phyloP scores from a whole-genome alignment of 2,797 vertebrate species.

The Sebastiscus tertius region DNA sequence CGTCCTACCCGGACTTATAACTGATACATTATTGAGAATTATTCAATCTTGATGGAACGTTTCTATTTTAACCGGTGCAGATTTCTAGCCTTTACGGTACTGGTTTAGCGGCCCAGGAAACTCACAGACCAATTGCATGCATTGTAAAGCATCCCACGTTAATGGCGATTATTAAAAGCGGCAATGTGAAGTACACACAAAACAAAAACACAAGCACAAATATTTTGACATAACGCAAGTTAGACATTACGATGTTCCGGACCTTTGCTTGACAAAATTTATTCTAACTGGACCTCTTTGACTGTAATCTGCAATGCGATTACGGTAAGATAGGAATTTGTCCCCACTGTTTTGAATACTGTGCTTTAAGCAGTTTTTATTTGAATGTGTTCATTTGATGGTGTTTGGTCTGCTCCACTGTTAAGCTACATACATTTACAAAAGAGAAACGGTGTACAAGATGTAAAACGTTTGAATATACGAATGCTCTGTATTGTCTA shows the following conservation, averaged over 20 bases:
- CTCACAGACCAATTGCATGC: not conserved
- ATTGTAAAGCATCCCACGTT: not conserved
- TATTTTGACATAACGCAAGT: not conserved
- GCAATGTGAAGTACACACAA: not conserved
- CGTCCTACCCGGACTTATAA: too few relatives aligned
- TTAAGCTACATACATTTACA: not conserved
- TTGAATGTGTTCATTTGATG: constrained; percentile 7
- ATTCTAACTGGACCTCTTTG: too few relatives aligned
- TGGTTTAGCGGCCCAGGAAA: not conserved
- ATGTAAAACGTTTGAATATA: not conserved
- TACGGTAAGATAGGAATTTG: not conserved
- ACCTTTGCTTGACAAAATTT: not conserved
- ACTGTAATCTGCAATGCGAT: not conserved
- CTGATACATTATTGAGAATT: too few relatives aligned
- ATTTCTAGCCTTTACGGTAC: not conserved
- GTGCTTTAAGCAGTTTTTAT: not conserved
- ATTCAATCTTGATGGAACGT: too few relatives aligned
- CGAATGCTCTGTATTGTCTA: not conserved
- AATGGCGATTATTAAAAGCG: not conserved
- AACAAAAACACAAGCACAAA: not conserved
- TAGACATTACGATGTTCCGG: not conserved
- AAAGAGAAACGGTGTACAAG: not conserved
- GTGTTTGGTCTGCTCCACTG: constrained; percentile 9
- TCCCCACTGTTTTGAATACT: not conserved
- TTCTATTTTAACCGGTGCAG: too few relatives aligned